A percentile compares a stretch with the other conserved stretches of the same genome.
Evolutionary conservation across 2,113 vertebrate genomes (phyloP).

Genomic region (Amazona guildingii): DNA sequence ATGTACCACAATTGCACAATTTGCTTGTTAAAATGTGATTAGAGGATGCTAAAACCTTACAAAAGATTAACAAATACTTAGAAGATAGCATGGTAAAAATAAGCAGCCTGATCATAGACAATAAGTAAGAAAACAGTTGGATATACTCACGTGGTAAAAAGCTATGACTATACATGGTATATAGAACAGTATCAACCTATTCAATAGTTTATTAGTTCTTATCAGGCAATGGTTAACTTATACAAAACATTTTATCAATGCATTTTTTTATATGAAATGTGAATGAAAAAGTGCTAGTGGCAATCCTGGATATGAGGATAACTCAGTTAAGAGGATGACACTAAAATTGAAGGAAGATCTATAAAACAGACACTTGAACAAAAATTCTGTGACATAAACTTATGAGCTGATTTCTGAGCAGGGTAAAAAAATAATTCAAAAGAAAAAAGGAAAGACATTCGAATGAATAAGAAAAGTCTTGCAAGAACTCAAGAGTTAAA

Average conservation of each 20-base stretch:
- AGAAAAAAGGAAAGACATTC: background rate
- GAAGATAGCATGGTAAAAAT: background rate
- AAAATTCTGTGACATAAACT: background rate
- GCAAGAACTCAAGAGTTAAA: background rate
- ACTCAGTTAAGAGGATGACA: background rate
- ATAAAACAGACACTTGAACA: background rate
- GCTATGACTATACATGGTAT: background rate
- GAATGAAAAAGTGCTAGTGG: background rate
- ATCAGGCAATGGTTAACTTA: background rate
- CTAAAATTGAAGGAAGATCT: constrained; percentile 12
- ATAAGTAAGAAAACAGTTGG: background rate
- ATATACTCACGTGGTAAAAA: background rate
- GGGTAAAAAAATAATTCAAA: background rate
- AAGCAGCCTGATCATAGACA: background rate
- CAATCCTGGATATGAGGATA: background rate
- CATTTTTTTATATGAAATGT: background rate
- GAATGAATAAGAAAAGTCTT: background rate
- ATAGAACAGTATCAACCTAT: background rate
- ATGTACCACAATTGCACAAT: background rate
- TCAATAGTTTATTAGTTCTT: background rate
- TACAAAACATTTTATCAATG: constrained; percentile 1
- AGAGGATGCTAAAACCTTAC: background rate
- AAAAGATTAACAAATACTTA: background rate
- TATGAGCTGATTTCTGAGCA: background rate
- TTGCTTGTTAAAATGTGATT: background rate